These are phyloP conservation scores for Chrysomallon squamiferum DNA, from an alignment of 1,140 invertebrate species.

Conservation along the genomic window DNA sequence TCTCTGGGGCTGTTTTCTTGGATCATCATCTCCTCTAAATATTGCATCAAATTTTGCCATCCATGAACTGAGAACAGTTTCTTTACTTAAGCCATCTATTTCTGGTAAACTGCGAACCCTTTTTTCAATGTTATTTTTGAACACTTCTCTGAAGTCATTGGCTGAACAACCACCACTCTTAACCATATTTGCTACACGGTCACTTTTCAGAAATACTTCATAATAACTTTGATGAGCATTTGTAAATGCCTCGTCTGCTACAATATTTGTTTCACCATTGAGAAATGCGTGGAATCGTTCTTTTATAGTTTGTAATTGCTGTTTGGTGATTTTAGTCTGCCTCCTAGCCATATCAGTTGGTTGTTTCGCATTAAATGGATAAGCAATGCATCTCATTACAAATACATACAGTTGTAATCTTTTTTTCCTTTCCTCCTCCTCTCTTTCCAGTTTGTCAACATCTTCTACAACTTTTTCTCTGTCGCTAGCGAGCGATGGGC, in stretches of 20 bases:
- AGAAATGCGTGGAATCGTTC: slow-evolving; percentile 87
- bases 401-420: slow-evolving; percentile 96
- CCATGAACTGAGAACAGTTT: slow-evolving; percentile 98
- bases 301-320: slow-evolving; percentile 94
- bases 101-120: slow-evolving; percentile 95
- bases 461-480: slow-evolving; percentile 66
- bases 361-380: slow-evolving; percentile 99
- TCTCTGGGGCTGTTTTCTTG: slow-evolving; percentile 60
- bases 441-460: slow-evolving; percentile 57
- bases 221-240: slow-evolving; percentile 98
- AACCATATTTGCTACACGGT: slow-evolving; percentile 94
- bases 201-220: slow-evolving; percentile 97
- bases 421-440: slow-evolving; percentile 61
- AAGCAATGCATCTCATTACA: slow-evolving; percentile 96
- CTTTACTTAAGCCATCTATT: slow-evolving; percentile 99
- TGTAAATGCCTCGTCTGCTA: slow-evolving; percentile 98
- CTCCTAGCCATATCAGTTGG: slow-evolving; percentile 91
- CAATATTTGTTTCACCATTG: slow-evolving; percentile 86
- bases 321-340: slow-evolving; percentile 86
- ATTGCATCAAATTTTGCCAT: slow-evolving; percentile 99
- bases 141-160: slow-evolving; percentile 98
- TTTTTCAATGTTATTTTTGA: slow-evolving; percentile 95
- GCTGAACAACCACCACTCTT: slow-evolving; percentile 96
- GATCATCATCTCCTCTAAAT: slow-evolving; percentile 80
- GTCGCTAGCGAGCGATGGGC: slow-evolving; percentile 81